Conservation (phyloP, 2,113 vertebrate genomes). For the Poeciliopsis retropinna region DNA sequence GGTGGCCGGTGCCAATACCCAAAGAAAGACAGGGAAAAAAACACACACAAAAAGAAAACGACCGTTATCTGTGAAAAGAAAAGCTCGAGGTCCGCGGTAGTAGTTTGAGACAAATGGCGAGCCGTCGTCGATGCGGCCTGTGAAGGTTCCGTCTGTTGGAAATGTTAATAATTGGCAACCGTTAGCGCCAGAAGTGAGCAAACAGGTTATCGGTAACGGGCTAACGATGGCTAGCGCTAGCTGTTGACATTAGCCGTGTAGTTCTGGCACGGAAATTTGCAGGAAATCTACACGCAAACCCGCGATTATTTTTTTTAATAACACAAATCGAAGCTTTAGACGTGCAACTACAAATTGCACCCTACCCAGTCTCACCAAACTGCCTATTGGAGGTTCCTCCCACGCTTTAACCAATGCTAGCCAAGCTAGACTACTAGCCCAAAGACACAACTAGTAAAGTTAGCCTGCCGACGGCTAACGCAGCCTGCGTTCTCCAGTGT, state of each 20-base stretch:
- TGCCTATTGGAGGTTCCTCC: conserved; percentile 1
- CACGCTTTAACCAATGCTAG: conserved; percentile 44
- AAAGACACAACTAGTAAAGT: conserved; percentile 46
- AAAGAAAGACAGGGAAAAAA: neutral
- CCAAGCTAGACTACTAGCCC: conserved; percentile 42
- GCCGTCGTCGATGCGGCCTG: neutral
- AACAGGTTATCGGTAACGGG: conserved; percentile 29
- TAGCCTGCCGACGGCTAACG: conserved; percentile 62
- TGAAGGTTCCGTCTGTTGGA: neutral
- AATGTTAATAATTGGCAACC: neutral
- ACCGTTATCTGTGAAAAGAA: neutral
- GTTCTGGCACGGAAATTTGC: conserved; percentile 18
- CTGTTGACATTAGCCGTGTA: conserved; percentile 62
- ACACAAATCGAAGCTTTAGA: fast-evolving
- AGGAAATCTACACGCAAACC: neutral
- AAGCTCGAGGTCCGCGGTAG: neutral
- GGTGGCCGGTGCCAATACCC: conserved; percentile 30
- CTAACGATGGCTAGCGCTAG: conserved; percentile 56
- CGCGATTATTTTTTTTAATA: fast-evolving
- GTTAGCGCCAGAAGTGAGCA: conserved; percentile 24
- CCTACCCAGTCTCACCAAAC: neutral
- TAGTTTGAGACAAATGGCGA: no score
- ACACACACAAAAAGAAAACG: no score
- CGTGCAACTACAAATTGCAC: conserved; percentile 12
- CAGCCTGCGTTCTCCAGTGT: conserved; percentile 19